Evolutionary conservation across 1,140 invertebrate genomes (phyloP), one percentile per base, ranked within the genome.

Genomic region (Drosophila subobscura): DNA sequence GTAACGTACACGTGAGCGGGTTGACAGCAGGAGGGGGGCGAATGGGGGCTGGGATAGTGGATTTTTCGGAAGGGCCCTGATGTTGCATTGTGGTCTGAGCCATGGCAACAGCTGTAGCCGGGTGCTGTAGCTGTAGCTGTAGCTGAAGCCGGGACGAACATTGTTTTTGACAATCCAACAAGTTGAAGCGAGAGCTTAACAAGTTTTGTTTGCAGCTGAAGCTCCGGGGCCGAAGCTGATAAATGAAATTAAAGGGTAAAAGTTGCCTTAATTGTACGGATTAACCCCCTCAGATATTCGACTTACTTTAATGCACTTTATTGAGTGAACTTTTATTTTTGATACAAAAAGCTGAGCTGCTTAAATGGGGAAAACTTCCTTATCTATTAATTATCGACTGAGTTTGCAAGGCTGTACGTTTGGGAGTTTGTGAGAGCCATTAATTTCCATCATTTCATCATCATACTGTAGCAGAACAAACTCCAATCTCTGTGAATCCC

Each of bases 131-230:
- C 29, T 33, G 7, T 10, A 33, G 29, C 8, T 33, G 29, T 8
- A 37, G 33, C 33, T 12, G 10, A 1, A 37, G 33, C 33, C 12
- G 33, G 10, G 4, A 12, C 61, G 49, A 54, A 68, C 65, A 68
- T 46, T 70, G 64, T 51, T 70, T 68, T 70, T 70, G 66, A 68
- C 66, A 70, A 68, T 70, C 64, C 64, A 70, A 70, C 66, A 70
- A 70, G 66, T 70, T 70, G 66, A 56, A 37, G 33, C 50, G 46
- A 70, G 45, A 52, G 66, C 66, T 70, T 70, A 70, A 70, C 66
- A 70, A 70, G 66, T 68, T 70, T 68, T 42, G 63, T 55, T 70
- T 70, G 23, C 33, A 12, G 10, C 10, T 12, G 33, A 37, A 12
- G 42, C 29, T 29, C 61, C 23, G 65, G 65, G 61, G 16, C 61